Conservation (phyloP, 2,113 vertebrate species). For the Nerophis ophidion region DNA sequence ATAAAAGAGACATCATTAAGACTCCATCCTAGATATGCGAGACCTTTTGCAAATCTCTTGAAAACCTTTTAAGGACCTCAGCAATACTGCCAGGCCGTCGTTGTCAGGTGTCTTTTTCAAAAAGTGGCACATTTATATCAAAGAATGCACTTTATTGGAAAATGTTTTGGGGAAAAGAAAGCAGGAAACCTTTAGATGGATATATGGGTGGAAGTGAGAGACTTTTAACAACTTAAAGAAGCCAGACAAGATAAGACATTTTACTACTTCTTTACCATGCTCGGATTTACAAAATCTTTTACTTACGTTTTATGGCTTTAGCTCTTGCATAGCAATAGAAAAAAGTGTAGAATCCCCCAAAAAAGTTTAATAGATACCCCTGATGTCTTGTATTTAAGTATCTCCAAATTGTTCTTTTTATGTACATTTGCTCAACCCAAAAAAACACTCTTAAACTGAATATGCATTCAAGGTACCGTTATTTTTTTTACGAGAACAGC, state of each 20-base stretch:
- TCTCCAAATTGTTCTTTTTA: constrained; percentile 25
- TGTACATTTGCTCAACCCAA: constrained; percentile 19
- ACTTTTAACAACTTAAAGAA: constrained; percentile 17
- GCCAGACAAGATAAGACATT: constrained; percentile 6
- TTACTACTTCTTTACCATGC: constrained; percentile 44
- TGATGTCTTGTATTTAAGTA: constrained; percentile 26
- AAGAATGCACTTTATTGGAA: constrained; percentile 53
- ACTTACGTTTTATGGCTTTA: constrained; percentile 15
- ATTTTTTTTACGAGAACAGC: constrained; percentile 31
- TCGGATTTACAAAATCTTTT: constrained; percentile 38
- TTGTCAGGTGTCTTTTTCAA: constrained; percentile 1
- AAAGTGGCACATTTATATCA: constrained; percentile 21
- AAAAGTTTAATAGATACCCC: constrained; percentile 3
- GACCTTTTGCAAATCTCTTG: background rate
- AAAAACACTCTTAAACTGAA: constrained; percentile 13
- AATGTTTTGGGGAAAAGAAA: constrained; percentile 24
- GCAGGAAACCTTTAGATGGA: constrained; percentile 15
- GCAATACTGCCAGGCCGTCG: constrained; percentile 10
- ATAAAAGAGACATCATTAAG: constrained; percentile 11
- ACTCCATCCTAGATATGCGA: background rate
- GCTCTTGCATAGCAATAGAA: constrained; percentile 22
- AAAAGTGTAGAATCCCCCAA: constrained; percentile 11
- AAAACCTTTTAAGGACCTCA: background rate
- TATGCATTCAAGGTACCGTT: constrained; percentile 51
- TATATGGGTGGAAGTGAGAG: constrained; percentile 18